Evolutionary conservation across 2,113 vertebrate genomes (phyloP).

Genomic region (Pseudopodoces humilis): DNA sequence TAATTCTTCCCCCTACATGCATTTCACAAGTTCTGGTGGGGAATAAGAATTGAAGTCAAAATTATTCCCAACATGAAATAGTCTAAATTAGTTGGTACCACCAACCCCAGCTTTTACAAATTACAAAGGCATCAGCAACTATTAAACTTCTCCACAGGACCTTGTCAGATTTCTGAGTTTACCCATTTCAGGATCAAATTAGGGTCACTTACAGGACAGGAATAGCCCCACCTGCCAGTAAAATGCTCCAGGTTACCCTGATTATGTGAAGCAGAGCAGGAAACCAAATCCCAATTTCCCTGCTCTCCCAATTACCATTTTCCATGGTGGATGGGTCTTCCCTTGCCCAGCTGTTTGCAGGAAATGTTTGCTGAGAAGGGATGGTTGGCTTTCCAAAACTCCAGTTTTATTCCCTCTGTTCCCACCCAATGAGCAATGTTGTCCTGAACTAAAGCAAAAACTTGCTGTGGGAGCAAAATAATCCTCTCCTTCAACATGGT

Average conservation of each 20-base stretch:
- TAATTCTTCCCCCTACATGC: background rate
- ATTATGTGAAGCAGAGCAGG: background rate
- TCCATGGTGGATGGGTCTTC: background rate
- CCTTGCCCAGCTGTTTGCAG: background rate
- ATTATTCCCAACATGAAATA: background rate
- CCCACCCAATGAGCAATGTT: background rate
- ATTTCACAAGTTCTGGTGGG: background rate
- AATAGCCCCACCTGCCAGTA: background rate
- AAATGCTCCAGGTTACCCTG: background rate
- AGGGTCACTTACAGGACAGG: background rate
- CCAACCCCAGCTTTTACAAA: background rate
- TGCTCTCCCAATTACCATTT: background rate
- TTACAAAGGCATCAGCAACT: background rate
- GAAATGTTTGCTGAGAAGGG: background rate
- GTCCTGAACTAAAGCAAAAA: background rate
- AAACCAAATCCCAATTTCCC: background rate
- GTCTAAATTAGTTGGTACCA: background rate
- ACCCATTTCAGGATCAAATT: background rate
- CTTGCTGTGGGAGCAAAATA: background rate
- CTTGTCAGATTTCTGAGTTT: background rate
- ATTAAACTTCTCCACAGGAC: background rate
- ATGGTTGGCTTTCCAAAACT: background rate
- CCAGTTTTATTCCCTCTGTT: background rate
- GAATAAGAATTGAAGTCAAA: background rate
- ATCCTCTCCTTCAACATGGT: background rate